Base-by-base conservation (phyloP, 2,888 invertebrate species). In the Argyra leucocephala region DNA sequence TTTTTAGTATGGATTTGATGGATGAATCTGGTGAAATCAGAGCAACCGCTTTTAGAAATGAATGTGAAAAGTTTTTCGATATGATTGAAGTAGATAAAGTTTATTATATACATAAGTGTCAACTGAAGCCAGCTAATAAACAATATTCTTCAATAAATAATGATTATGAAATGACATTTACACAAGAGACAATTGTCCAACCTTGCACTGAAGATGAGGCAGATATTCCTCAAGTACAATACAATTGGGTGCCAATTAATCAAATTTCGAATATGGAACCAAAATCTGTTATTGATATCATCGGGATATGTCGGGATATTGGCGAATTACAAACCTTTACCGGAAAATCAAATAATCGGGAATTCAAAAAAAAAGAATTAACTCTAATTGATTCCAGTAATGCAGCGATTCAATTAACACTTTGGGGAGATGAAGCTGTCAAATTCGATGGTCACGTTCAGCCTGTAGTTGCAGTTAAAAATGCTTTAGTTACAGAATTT, bases 151-250 rank as follows among this genome's bases (percentile, higher is more conserved):
- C 82, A 57, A 78, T 96, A 7, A 91, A 91, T 70, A 95, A 97
- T 76, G 97, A 98, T 76, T 99, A 97, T 74, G 99, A 99, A 78
- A 90, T 99, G 88, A 89, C 93, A 1, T 87, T 97, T 74, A 86
- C 82, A 15, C 79, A 81, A 9, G 94, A 96, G 61, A 89, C 93
- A 0, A 82, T 83, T 0, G 82, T 86, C 0, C 82, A 84, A 4
- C 81, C 81, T 67, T 86, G 85, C 70, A 87, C 85, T 26, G 71
- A 74, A 2, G 86, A 85, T 59, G 75, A 79, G 0, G 75, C 80
- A 0, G 83, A 85, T 2, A 86, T 96, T 72, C 96, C 96, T 1
- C 82, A 85, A 61, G 81, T 93, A 37, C 85, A 88, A 70, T 94
- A 87, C 74, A 86, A 91, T 71, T 91, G 95, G 75, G 81, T 88